Percentiles rank a stretch among this genome's conserved stretches.
phyloP scores from a whole-genome alignment of 2,797 vertebrate species.

The Eremophila alpestris region DNA sequence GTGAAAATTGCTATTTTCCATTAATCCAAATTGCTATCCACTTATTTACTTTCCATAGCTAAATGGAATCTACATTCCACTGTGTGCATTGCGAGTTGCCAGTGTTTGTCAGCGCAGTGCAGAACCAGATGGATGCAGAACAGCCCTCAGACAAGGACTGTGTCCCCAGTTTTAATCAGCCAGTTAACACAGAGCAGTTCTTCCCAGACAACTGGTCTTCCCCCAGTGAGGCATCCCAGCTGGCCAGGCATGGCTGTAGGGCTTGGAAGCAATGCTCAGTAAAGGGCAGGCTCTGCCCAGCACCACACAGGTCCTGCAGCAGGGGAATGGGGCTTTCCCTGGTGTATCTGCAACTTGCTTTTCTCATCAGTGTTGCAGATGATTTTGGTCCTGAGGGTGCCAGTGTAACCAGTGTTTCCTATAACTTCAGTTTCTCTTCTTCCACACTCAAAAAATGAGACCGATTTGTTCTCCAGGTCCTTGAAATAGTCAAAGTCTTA shows the following conservation, averaged over 20 bases:
- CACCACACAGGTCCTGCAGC: not conserved
- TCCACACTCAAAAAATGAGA: not conserved
- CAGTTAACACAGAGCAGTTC: not conserved
- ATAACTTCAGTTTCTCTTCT: not conserved
- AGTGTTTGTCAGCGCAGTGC: not conserved
- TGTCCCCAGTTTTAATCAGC: not conserved
- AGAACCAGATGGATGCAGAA: not conserved
- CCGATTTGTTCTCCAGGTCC: not conserved
- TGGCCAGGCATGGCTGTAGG: fast-evolving
- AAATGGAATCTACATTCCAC: not conserved
- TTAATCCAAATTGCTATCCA: not conserved
- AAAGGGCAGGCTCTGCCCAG: not conserved
- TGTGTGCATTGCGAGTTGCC: not conserved
- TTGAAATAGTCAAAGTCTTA: not conserved
- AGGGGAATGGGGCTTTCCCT: not conserved
- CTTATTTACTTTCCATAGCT: not conserved
- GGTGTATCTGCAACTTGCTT: not conserved
- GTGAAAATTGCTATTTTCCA: not conserved
- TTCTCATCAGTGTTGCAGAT: not conserved
- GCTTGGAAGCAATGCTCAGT: not conserved
- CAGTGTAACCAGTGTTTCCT: not conserved
- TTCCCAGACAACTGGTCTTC: not conserved
- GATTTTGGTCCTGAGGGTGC: not conserved
- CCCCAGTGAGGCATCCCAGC: not conserved
- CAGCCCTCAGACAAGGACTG: not conserved